Percentiles rank a stretch among this genome's conserved stretches.
phyloP scores from a whole-genome alignment of 2,113 vertebrate species.

The Phalacrocorax brasilianus region DNA sequence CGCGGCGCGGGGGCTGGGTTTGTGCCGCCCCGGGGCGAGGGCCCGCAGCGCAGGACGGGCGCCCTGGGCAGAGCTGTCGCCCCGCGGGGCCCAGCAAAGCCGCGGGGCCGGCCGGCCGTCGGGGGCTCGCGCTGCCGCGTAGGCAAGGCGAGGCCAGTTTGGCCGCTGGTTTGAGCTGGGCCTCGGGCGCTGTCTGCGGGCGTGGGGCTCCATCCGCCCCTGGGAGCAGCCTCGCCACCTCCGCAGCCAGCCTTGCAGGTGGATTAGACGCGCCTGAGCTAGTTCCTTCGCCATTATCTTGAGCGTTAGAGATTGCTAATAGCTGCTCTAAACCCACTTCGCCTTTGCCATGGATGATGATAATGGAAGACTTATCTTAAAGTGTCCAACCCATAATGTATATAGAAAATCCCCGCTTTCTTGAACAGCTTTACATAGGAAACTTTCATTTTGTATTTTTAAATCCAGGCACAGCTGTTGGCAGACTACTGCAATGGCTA shows the following conservation, averaged over 20 bases:
- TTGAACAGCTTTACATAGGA: neutral
- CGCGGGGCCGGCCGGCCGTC: neutral
- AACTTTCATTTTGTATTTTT: neutral
- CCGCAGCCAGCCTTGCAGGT: neutral
- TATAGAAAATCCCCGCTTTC: neutral
- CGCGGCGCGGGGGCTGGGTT: accelerated
- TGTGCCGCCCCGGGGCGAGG: neutral
- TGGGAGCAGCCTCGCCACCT: accelerated
- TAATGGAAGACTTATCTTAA: neutral
- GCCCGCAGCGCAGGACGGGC: neutral
- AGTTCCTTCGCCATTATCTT: accelerated
- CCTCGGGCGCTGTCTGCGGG: accelerated
- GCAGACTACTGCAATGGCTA: neutral
- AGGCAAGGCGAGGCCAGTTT: neutral
- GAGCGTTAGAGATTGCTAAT: accelerated
- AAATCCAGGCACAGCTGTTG: neutral
- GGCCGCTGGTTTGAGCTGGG: neutral
- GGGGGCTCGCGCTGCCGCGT: accelerated
- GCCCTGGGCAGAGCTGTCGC: accelerated
- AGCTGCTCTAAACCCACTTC: neutral
- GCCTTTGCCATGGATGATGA: neutral
- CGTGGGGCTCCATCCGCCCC: accelerated
- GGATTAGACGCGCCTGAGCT: too few relatives aligned
- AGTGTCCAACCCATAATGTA: accelerated
- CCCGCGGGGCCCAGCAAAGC: too few relatives aligned